Evolutionary conservation across 2,113 vertebrate species (phyloP).

Genomic region (Ascaphus truei): DNA sequence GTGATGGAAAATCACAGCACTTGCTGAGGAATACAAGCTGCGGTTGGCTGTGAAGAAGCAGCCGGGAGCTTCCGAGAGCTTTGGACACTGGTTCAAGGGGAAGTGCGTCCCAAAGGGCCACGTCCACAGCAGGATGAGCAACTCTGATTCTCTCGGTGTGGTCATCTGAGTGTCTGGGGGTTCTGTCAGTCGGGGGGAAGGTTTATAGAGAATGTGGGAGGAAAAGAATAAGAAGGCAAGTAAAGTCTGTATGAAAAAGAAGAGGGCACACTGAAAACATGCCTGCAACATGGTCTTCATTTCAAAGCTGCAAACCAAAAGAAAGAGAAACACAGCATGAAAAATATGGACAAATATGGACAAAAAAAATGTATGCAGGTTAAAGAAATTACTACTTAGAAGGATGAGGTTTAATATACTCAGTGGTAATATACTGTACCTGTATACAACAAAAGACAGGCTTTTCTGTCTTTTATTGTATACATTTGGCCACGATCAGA

Average conservation of each 20-base stretch:
- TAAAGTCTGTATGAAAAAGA: neutral
- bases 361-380: no score
- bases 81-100: neutral
- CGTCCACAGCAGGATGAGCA: slow-evolving; percentile 4
- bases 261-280: neutral
- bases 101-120: neutral
- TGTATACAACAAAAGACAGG: no score
- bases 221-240: neutral
- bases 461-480: no score
- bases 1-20: slow-evolving; percentile 2
- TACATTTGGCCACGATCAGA: no score
- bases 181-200: accelerated
- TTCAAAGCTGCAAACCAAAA: no score
- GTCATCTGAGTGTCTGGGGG: accelerated
- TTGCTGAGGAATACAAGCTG: neutral
- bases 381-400: no score
- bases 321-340: no score
- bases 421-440: no score
- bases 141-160: accelerated
- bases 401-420: no score
- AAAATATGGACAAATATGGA: no score
- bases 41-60: neutral
- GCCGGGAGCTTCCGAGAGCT: neutral
- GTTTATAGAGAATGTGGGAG: neutral
- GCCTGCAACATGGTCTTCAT: no score